Conservation (phyloP, 2,888 invertebrate species). For the Eupithecia tripunctaria region DNA sequence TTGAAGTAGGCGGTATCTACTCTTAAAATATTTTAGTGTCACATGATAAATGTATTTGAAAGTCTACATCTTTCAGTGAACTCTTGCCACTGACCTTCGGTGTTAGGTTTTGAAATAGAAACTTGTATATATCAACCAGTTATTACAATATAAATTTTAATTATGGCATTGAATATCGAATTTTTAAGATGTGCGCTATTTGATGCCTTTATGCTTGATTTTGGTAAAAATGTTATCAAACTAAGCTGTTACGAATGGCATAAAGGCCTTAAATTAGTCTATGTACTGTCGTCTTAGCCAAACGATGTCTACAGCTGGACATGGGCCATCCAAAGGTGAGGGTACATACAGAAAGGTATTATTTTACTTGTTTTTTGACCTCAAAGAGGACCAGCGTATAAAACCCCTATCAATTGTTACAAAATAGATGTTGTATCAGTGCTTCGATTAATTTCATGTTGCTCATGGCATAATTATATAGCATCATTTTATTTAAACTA, state of each 20-base stretch:
- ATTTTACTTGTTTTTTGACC: neutral
- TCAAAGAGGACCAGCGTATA: neutral
- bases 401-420: neutral
- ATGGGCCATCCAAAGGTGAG: no score
- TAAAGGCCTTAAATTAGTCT: neutral
- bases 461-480: no score
- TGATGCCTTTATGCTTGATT: neutral
- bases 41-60: conserved; percentile 61
- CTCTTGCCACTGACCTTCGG: conserved; percentile 56
- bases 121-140: conserved; percentile 46
- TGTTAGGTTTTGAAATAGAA: conserved; percentile 59
- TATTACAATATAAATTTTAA: conserved; percentile 34
- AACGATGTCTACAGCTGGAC: neutral
- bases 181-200: conserved; percentile 1
- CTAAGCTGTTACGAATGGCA: neutral
- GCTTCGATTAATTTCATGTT: no score
- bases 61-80: conserved; percentile 63
- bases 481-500: no score
- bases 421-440: neutral
- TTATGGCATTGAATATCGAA: conserved; percentile 26
- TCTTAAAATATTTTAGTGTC: conserved; percentile 54
- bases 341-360: no score
- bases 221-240: neutral
- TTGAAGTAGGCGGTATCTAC: conserved; percentile 40
- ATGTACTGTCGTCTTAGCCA: neutral